Percentiles rank a stretch among this genome's conserved stretches.
Conservation (phyloP, 2,888 invertebrate genomes). For the Helobdella robusta region DNA sequence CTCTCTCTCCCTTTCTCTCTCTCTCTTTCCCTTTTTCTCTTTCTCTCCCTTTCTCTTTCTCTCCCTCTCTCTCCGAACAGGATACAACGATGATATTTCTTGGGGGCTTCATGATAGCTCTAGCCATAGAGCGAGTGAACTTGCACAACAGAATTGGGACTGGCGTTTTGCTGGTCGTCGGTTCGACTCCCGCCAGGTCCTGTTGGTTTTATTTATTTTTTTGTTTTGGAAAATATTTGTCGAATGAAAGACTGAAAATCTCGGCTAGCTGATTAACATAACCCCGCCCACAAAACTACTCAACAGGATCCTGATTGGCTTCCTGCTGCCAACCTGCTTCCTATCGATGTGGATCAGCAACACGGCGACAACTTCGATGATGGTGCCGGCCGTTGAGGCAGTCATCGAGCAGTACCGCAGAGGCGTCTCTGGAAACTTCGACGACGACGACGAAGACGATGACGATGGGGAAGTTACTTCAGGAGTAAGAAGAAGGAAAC, state of each 20-base stretch:
- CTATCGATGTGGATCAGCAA: constrained; percentile 95
- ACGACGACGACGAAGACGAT: neutral
- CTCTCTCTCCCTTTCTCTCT: constrained; percentile 22
- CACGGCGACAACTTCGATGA: constrained; percentile 61
- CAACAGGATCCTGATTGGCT: constrained; percentile 64
- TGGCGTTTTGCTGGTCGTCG: constrained; percentile 21
- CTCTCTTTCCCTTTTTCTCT: constrained; percentile 19
- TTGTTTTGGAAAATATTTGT: neutral
- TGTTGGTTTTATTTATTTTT: too few relatives aligned
- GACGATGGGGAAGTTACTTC: neutral
- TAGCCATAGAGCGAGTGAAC: constrained; percentile 28
- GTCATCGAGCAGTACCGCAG: constrained; percentile 47
- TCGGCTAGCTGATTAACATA: too few relatives aligned
- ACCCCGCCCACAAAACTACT: too few relatives aligned
- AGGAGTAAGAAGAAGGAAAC: neutral
- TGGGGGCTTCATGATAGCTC: constrained; percentile 31
- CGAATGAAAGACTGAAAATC: neutral
- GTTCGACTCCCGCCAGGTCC: constrained; percentile 21
- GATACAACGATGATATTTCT: constrained; percentile 29
- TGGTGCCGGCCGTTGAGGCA: constrained; percentile 45
- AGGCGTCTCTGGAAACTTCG: neutral
- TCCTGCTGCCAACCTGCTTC: constrained; percentile 82
- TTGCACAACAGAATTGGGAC: constrained; percentile 30
- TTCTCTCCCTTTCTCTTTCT: constrained; percentile 15
- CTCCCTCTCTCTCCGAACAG: constrained; percentile 21